Conservation (phyloP, 2,888 invertebrate species). For the Macaria notata region DNA sequence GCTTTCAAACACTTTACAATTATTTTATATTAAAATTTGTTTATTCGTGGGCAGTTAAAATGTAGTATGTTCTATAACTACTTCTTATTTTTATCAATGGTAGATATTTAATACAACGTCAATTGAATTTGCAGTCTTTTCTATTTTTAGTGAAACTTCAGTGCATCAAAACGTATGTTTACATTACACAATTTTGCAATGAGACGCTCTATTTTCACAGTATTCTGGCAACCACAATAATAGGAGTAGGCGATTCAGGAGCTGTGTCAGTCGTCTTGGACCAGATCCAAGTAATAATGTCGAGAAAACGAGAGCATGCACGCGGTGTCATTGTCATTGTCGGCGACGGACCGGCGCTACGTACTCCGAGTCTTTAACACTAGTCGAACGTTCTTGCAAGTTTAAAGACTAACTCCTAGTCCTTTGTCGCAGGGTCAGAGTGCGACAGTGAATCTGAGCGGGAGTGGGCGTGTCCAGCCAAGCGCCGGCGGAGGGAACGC, state of each 20-base stretch:
- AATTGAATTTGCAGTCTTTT: too few relatives aligned
- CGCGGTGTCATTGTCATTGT: slow-evolving; percentile 74
- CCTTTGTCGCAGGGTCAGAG: slow-evolving; percentile 67
- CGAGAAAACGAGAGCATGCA: slow-evolving; percentile 46
- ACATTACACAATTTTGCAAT: too few relatives aligned
- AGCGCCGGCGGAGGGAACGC: slow-evolving; percentile 85
- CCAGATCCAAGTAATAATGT: slow-evolving; percentile 50
- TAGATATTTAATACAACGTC: too few relatives aligned
- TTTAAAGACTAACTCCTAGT: not conserved
- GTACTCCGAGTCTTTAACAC: slow-evolving; percentile 31
- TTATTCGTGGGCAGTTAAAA: too few relatives aligned
- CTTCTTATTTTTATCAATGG: too few relatives aligned
- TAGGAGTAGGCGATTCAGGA: slow-evolving; percentile 21
- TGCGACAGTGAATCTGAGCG: slow-evolving; percentile 87
- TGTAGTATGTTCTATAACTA: too few relatives aligned
- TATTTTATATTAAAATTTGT: too few relatives aligned
- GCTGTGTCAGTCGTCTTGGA: slow-evolving; percentile 52
- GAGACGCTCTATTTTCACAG: slow-evolving; percentile 25
- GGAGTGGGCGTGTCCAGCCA: slow-evolving; percentile 89
- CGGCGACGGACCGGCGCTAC: slow-evolving; percentile 53
- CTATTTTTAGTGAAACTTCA: too few relatives aligned
- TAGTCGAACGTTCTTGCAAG: not conserved
- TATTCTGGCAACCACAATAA: slow-evolving; percentile 38
- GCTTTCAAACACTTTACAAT: slow-evolving; percentile 8
- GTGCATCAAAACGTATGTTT: too few relatives aligned